Conservation (phyloP, 2,797 vertebrate genomes). For the Acanthurus leucopareius region DNA sequence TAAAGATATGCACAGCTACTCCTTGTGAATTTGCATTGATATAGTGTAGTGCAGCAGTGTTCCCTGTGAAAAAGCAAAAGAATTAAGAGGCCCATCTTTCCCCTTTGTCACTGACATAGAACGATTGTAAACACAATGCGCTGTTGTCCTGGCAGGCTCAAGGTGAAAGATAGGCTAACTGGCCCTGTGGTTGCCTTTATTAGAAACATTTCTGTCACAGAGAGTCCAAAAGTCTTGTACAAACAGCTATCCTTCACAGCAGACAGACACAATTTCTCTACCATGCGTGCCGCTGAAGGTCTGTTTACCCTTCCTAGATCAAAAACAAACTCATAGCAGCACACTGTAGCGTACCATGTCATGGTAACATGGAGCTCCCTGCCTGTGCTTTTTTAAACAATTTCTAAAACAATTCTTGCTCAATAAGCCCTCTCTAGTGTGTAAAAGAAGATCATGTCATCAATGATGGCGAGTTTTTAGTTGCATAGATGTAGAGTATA, state of each 20-base stretch:
- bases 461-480: not conserved
- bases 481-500: not conserved
- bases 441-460: not conserved
- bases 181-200: slow-evolving; percentile 53
- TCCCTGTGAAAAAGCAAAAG: slow-evolving; percentile 1
- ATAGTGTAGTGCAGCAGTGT: slow-evolving; percentile 2
- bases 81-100: slow-evolving; percentile 31
- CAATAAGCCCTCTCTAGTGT: slow-evolving; percentile 7
- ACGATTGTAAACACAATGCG: slow-evolving; percentile 57
- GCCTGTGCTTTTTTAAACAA: not conserved
- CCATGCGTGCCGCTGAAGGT: slow-evolving; percentile 61
- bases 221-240: slow-evolving; percentile 61
- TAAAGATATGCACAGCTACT: not conserved
- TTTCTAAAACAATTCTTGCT: slow-evolving; percentile 2
- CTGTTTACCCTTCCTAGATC: slow-evolving; percentile 62
- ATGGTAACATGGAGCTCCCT: slow-evolving; percentile 20
- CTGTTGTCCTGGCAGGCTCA: slow-evolving; percentile 60
- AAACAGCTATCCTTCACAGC: slow-evolving; percentile 56
- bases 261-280: slow-evolving; percentile 67
- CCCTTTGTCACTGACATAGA: slow-evolving; percentile 47
- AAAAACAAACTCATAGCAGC: slow-evolving; percentile 55
- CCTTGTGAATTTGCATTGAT: not conserved
- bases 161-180: slow-evolving; percentile 67
- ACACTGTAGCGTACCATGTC: slow-evolving; percentile 30
- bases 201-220: slow-evolving; percentile 64